Evolutionary conservation across 2,888 invertebrate genomes (phyloP).

Genomic region (Drosophila falleni): DNA sequence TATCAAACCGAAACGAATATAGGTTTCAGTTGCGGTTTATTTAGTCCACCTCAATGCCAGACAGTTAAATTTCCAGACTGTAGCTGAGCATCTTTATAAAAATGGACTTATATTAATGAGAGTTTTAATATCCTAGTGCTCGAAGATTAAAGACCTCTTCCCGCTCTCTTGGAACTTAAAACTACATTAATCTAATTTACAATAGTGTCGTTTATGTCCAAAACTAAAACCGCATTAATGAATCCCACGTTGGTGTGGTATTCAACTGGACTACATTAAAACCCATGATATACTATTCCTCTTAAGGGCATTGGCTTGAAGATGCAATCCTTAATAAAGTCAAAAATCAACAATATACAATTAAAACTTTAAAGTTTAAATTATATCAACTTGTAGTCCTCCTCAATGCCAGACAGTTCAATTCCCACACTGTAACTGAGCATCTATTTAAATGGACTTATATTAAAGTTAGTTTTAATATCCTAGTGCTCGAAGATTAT

Average conservation of each 20-base stretch:
- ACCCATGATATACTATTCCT: slow-evolving; percentile 74
- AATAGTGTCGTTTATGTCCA: not conserved
- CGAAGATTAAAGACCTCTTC: slow-evolving; percentile 41
- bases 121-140: slow-evolving; percentile 65
- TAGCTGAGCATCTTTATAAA: slow-evolving; percentile 51
- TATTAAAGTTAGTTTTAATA: slow-evolving; percentile 51
- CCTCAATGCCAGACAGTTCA: slow-evolving; percentile 47
- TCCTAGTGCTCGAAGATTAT: slow-evolving; percentile 59
- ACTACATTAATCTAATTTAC: slow-evolving; percentile 35
- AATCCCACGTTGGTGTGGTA: slow-evolving; percentile 54
- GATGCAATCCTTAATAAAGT: slow-evolving; percentile 76
- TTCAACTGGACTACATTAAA: slow-evolving; percentile 77
- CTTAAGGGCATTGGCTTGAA: slow-evolving; percentile 79
- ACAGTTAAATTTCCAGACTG: slow-evolving; percentile 10
- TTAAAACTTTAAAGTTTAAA: not conserved
- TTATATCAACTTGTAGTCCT: slow-evolving; percentile 83
- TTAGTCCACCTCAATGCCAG: slow-evolving; percentile 84
- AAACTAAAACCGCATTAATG: slow-evolving; percentile 20
- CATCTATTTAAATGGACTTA: slow-evolving; percentile 46
- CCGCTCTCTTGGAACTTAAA: slow-evolving; percentile 63
- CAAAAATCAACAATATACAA: slow-evolving; percentile 21
- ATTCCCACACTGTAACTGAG: slow-evolving; percentile 24
- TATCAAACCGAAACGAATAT: too few species aligned
- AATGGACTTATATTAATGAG: slow-evolving; percentile 44
- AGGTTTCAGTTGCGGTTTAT: too few species aligned